Conservation (phyloP, 2,797 vertebrate genomes). For the Amniataba percoides region DNA sequence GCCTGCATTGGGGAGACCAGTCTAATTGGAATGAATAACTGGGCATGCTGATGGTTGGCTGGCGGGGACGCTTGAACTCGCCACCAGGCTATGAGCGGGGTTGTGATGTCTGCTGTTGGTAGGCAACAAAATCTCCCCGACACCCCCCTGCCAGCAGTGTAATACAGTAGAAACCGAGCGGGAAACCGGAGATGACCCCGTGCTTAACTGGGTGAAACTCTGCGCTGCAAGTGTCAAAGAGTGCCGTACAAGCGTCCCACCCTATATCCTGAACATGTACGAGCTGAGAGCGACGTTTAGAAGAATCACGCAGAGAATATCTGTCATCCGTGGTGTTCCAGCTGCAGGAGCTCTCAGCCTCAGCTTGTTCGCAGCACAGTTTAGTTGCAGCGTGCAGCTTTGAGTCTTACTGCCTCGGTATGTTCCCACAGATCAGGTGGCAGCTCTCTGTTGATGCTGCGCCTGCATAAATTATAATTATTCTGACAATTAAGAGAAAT, state of each 20-base stretch:
- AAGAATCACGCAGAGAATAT: neutral
- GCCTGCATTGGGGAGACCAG: constrained; percentile 1
- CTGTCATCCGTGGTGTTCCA: neutral
- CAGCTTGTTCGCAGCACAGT: neutral
- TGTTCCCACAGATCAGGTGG: neutral
- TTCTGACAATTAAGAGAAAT: neutral
- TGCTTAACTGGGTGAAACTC: constrained; percentile 52
- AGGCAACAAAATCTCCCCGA: constrained; percentile 42
- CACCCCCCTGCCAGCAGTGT: constrained; percentile 22
- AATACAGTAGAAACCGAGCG: constrained; percentile 29
- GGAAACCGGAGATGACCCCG: constrained; percentile 60
- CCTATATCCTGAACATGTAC: neutral
- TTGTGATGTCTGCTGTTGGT: constrained; percentile 46
- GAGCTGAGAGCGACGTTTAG: neutral
- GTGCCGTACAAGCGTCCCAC: neutral
- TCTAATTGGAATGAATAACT: constrained; percentile 55
- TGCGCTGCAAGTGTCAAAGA: constrained; percentile 46
- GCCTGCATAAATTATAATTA: neutral
- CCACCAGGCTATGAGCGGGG: constrained; percentile 12
- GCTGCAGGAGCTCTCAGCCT: neutral
- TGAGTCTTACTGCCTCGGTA: neutral
- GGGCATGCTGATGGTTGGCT: constrained; percentile 20
- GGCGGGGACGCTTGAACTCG: constrained; percentile 44
- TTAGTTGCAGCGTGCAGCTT: neutral
- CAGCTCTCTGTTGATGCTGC: neutral